Percentiles rank a stretch among this genome's conserved stretches.
Conservation (phyloP, 2,888 invertebrate genomes). For the Nomada fabriciana region DNA sequence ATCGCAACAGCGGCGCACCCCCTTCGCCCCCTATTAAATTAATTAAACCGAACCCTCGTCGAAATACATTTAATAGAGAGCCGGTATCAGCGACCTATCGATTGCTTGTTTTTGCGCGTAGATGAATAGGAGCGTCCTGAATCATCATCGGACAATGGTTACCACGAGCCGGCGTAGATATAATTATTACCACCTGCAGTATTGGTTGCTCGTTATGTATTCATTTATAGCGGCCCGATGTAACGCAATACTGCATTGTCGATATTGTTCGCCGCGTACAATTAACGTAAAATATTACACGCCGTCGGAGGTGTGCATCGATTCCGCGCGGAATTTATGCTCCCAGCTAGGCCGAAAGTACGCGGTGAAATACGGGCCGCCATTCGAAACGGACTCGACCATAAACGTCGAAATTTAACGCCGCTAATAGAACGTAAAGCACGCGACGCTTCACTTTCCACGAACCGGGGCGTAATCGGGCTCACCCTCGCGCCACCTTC, state of each 20-base stretch:
- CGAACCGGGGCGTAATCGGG: not conserved
- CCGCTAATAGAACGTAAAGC: conserved; percentile 28
- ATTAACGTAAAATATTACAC: conserved; percentile 73
- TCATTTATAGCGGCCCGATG: conserved; percentile 65
- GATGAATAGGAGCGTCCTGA: conserved; percentile 56
- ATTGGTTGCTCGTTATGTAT: conserved; percentile 71
- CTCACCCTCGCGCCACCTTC: not conserved
- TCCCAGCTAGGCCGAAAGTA: conserved; percentile 25
- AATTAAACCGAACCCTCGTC: conserved; percentile 58
- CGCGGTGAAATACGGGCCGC: conserved; percentile 49
- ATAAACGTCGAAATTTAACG: conserved; percentile 28
- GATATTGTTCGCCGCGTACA: conserved; percentile 70
- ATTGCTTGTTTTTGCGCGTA: conserved; percentile 54
- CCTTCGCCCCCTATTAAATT: conserved; percentile 43
- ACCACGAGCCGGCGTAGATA: conserved; percentile 54
- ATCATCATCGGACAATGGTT: conserved; percentile 65
- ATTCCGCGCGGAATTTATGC: conserved; percentile 65
- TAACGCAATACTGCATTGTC: conserved; percentile 69
- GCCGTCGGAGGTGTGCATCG: conserved; percentile 52
- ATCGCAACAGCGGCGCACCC: not conserved
- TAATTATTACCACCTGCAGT: conserved; percentile 69
- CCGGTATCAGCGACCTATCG: conserved; percentile 45
- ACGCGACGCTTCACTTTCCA: conserved; percentile 18
- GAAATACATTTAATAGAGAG: conserved; percentile 40
- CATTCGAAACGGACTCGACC: not conserved